phyloP scores from a whole-genome alignment of 2,888 invertebrate species.

The Flexamia atlantica region DNA sequence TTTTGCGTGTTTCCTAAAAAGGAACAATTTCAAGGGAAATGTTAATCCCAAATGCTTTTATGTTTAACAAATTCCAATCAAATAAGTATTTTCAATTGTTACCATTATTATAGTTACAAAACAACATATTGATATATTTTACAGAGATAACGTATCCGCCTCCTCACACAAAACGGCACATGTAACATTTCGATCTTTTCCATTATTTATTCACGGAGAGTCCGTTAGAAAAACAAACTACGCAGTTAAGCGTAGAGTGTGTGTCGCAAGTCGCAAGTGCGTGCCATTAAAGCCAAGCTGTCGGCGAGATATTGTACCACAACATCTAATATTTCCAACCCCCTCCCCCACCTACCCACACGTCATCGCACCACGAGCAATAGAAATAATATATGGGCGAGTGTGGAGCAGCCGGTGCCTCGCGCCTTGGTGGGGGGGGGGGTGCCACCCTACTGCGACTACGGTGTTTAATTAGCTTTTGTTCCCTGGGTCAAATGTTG shows the following conservation, averaged over 20 bases:
- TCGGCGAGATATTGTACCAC: conserved; percentile 57
- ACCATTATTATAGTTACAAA: no score
- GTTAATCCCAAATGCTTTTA: no score
- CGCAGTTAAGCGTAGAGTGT: conserved; percentile 2
- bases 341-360: conserved; percentile 24
- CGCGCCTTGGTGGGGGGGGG: not conserved
- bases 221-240: not conserved
- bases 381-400: conserved; percentile 56
- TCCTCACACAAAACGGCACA: no score
- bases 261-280: conserved; percentile 24
- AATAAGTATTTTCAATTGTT: no score
- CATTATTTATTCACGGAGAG: not conserved
- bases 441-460: conserved; percentile 3
- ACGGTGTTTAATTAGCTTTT: conserved; percentile 26
- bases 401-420: conserved; percentile 30
- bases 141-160: no score
- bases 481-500: conserved; percentile 9
- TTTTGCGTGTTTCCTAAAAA: no score
- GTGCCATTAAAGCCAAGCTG: conserved; percentile 49
- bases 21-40: no score
- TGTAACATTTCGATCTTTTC: no score
- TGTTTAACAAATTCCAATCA: no score
- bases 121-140: no score
- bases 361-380: conserved; percentile 52
- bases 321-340: conserved; percentile 52